Evolutionary conservation across 2,888 invertebrate species (phyloP), one percentile per base, ranked within the genome.

Genomic region (Cremastobaeus sp.): DNA sequence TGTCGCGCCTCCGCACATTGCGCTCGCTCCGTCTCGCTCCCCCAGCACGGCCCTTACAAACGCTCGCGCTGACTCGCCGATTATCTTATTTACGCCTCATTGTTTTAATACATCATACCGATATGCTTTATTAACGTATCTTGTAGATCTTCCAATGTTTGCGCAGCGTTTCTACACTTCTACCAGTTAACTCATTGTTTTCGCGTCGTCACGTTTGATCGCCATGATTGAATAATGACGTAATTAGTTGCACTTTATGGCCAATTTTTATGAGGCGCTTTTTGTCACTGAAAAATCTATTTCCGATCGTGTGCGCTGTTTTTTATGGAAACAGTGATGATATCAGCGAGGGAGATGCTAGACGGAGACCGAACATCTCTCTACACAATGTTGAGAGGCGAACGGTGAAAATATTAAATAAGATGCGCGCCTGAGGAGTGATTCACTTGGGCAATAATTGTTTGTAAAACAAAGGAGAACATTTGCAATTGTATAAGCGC

Each of bases 61-160:
- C 74, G 80, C 78, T 78, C 79, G 57, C 65, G 82, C 85, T 80
- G 83, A 82, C 82, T 81, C 74, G 47, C 72, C 83, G 81, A 87
- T 87, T 87, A 87, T 87, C 87, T 87, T 85, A 86, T 87, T 87
- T 86, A 84, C 83, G 84, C 82, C 83, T 86, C 85, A 85, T 86
- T 86, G 85, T 86, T 85, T 86, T 84, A 86, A 86, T 86, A 83
- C 83, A 86, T 86, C 85, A 84, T 85, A 83, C 82, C 83, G 80
- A 85, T 86, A 84, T 83, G 80, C 81, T 79, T n/a, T n/a, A n/a
- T n/a, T n/a, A n/a, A n/a, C 78, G 70, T 74, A 72, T 74, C 71
- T 50, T 59, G 77, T 72, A 76, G 34, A 59, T 76, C 77, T 77
- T 77, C 75, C 12, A 30, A 55, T 50, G 43, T 68, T 59, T 45